Evolutionary conservation across 2,113 vertebrate genomes (phyloP), one percentile per base, ranked within the genome.

Genomic region (Hystrix cristata): DNA sequence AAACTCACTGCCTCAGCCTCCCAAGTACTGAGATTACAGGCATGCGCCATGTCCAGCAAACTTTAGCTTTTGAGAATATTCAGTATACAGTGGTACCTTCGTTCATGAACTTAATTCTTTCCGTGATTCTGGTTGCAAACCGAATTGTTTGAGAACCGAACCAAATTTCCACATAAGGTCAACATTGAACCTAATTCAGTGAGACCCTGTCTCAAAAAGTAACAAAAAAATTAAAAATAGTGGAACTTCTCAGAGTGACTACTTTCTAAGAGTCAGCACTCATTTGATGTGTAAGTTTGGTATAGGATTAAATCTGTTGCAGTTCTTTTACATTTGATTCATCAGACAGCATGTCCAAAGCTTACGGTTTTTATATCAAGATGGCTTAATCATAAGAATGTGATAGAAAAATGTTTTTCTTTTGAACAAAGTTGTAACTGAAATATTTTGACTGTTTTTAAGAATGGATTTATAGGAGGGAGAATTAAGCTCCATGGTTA

Each of bases 361-460:
- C 51, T 94, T 85, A 89, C 29, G 94, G 43, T 87, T 96, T 84
- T 95, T 72, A 86, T 89, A 62, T 82, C 31, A 90, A 92, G 6
- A 83, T 64, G 48, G n/a, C 72, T 79, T 88, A 91, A 57, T 85
- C 62, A 81, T 94, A 78, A 78, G 46, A 80, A 2, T 84, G 11
- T 83, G 46, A 59, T 87, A 62, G 71, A 59, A 67, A 21, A 94
- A 31, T 83, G 7, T 78, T 94, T 91, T 95, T 87, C 46, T 97
- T 88, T 92, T 94, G 29, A 91, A 6, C 23, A 86, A 31, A 55
- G 29, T 80, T 69, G n/a, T 87, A 76, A 67, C 60, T 81, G 59
- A 96, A 97, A 64, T 94, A 85, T 71, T 82, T 94, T 81, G 9
- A 95, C 87, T 87, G 51, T 94, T 85, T 95, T 3, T 38, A 92